A percentile compares a stretch with the other conserved stretches of the same genome.
phyloP scores from a whole-genome alignment of 2,888 invertebrate species.

The Leucoma salicis region DNA sequence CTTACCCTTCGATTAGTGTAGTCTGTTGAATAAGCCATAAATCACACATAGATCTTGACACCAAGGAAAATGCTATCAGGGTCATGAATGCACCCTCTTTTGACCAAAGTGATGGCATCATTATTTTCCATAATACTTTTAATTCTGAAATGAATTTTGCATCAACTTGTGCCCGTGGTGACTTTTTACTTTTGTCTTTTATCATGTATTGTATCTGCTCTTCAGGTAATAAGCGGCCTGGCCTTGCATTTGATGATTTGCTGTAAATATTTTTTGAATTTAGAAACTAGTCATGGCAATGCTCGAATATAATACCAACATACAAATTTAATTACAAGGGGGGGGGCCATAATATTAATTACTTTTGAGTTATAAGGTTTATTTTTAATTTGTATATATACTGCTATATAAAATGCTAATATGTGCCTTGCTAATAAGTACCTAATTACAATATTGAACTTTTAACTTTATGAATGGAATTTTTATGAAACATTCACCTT shows the following conservation, averaged over 20 bases:
- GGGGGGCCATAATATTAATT: too few relatives aligned
- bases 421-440: too few relatives aligned
- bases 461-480: slow-evolving; percentile 2
- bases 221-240: slow-evolving; percentile 71
- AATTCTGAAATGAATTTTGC: slow-evolving; percentile 88
- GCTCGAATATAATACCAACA: too few relatives aligned
- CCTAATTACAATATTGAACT: neutral
- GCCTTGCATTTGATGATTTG: slow-evolving; percentile 42
- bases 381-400: too few relatives aligned
- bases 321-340: too few relatives aligned
- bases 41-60: slow-evolving; percentile 96
- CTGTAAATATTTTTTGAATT: slow-evolving; percentile 28
- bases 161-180: slow-evolving; percentile 89
- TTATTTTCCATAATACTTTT: slow-evolving; percentile 85
- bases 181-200: slow-evolving; percentile 84
- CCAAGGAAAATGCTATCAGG: slow-evolving; percentile 89
- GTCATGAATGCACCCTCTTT: slow-evolving; percentile 88
- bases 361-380: too few relatives aligned
- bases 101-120: slow-evolving; percentile 90
- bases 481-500: slow-evolving; percentile 54
- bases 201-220: slow-evolving; percentile 91
- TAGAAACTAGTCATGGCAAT: too few relatives aligned
- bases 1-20: slow-evolving; percentile 95
- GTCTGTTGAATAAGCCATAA: slow-evolving; percentile 98
- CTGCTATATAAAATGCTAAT: too few relatives aligned